Evolutionary conservation across 2,797 vertebrate genomes (phyloP).

Genomic region (Momotus momota): DNA sequence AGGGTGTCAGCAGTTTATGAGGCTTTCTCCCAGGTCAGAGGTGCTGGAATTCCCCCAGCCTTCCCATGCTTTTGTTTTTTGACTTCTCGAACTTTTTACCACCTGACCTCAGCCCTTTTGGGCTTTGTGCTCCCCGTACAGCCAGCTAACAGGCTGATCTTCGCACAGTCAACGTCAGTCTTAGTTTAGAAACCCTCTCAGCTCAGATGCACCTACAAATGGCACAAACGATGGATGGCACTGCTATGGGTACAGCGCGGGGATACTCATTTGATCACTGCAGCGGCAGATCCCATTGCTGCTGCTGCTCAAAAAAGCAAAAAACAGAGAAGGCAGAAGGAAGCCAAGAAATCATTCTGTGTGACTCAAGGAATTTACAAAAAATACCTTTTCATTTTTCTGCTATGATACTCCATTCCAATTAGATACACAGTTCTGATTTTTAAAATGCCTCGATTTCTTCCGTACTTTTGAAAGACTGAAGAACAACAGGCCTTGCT

Average conservation of each 20-base stretch:
- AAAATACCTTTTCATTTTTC: not conserved
- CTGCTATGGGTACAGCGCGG: not conserved
- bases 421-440: not conserved
- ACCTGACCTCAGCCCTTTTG: not conserved
- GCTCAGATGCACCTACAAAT: not conserved
- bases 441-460: not conserved
- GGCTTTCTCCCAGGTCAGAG: not conserved
- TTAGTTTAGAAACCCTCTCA: not conserved
- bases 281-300: rapidly evolving
- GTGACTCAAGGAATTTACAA: not conserved
- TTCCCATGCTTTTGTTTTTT: rapidly evolving
- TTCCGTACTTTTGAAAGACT: not conserved
- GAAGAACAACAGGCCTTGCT: not conserved
- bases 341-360: not conserved
- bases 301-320: rapidly evolving
- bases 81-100: not conserved
- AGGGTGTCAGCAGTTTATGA: not conserved
- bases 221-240: rapidly evolving
- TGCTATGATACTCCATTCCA: not conserved
- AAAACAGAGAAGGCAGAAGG: not conserved
- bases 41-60: not conserved
- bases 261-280: rapidly evolving
- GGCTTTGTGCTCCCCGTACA: not conserved
- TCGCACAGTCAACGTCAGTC: rapidly evolving
- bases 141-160: not conserved